Conservation (phyloP, 2,797 vertebrate species). For the Rhadinocentrus ornatus region DNA sequence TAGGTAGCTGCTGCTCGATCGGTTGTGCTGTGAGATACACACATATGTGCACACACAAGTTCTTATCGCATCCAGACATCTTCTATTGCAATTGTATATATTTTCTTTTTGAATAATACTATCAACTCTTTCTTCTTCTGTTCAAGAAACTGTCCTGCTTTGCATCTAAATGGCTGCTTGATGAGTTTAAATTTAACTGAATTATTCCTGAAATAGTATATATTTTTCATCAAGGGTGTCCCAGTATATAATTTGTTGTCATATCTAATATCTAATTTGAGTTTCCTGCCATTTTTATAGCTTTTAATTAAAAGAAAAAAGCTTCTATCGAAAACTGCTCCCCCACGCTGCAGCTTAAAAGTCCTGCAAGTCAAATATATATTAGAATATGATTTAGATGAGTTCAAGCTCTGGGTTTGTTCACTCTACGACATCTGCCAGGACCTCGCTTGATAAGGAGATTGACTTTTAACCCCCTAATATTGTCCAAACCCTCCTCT, state of each 20-base stretch:
- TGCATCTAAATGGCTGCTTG: constrained; percentile 31
- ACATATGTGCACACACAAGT: not conserved
- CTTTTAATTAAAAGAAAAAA: constrained; percentile 53
- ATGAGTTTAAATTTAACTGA: constrained; percentile 32
- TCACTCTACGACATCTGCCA: constrained; percentile 12
- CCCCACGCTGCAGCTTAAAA: constrained; percentile 29
- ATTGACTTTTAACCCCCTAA: constrained; percentile 31
- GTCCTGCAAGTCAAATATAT: constrained; percentile 12
- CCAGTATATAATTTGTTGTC: constrained; percentile 59
- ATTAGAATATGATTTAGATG: not conserved
- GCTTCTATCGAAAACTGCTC: constrained; percentile 55
- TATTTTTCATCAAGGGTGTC: constrained; percentile 45
- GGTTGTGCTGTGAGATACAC: no score
- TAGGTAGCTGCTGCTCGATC: constrained; percentile 35
- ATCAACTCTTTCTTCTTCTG: not conserved
- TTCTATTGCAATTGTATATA: constrained; percentile 3
- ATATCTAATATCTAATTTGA: constrained; percentile 57
- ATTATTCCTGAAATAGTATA: constrained; percentile 52
- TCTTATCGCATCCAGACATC: constrained; percentile 35
- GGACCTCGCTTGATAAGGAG: constrained; percentile 34
- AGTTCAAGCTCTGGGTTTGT: constrained; percentile 10
- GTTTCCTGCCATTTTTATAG: constrained; percentile 46
- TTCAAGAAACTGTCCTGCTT: constrained; percentile 31
- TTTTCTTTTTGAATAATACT: not conserved
- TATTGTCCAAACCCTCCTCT: constrained; percentile 41